These are phyloP conservation scores for silkworm (Bombyx mori) DNA, from an alignment of 1,140 invertebrate genomes.

Conservation along the genomic window DNA sequence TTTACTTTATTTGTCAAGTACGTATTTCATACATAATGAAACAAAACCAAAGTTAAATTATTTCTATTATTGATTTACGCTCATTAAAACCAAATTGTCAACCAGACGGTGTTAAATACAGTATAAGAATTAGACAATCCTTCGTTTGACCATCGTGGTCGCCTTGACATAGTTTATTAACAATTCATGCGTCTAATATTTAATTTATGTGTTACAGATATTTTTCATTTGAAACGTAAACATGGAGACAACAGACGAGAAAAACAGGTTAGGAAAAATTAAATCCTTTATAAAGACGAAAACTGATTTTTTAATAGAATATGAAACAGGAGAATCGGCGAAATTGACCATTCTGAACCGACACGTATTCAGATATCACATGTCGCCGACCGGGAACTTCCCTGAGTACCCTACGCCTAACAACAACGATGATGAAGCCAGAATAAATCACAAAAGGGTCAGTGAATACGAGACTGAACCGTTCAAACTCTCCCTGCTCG, in stretches of 20 bases:
- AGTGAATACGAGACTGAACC: constrained; percentile 34
- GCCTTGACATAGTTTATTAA: too few species aligned
- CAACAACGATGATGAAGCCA: constrained; percentile 39
- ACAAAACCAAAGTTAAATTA: too few species aligned
- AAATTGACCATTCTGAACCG: constrained; percentile 44
- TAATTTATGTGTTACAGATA: too few species aligned
- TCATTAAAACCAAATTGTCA: too few species aligned
- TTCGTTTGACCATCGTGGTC: too few species aligned
- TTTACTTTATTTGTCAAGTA: too few species aligned
- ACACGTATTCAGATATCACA: constrained; percentile 54
- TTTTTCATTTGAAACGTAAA: too few species aligned
- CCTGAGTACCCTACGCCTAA: constrained; percentile 46
- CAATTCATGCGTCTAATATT: too few species aligned
- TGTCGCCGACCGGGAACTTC: constrained; percentile 41
- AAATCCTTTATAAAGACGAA: constrained; percentile 30
- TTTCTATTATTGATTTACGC: too few species aligned
- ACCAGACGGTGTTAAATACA: too few species aligned
- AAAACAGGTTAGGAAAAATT: constrained; percentile 25
- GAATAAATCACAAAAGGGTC: constrained; percentile 38
- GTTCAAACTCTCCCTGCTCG: constrained; percentile 34
- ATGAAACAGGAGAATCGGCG: constrained; percentile 33
- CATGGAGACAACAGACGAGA: background rate
- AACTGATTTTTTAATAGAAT: constrained; percentile 33
- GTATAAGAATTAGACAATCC: too few species aligned
- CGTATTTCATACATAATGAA: too few species aligned